These are phyloP conservation scores for Coleophora deauratella DNA, from an alignment of 2,888 invertebrate species.

Conservation along the genomic window DNA sequence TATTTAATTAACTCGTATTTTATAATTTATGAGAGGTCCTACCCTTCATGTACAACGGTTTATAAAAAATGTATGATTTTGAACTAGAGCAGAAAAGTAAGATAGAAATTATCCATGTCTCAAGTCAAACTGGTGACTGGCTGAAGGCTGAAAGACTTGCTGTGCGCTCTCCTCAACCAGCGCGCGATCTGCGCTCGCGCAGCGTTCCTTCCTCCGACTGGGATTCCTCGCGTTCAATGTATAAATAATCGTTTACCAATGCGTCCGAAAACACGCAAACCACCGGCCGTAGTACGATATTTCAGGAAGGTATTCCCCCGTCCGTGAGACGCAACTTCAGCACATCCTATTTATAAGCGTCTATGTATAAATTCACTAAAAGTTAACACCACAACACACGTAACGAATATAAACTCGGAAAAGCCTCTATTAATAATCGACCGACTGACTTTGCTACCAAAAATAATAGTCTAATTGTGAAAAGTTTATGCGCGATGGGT, in stretches of 20 bases:
- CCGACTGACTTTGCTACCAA: conserved; percentile 76
- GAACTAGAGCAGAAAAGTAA: too few relatives aligned
- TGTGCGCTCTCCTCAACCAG: too few relatives aligned
- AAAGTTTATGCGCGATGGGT: conserved; percentile 75
- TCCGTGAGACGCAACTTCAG: conserved; percentile 73
- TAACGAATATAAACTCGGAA: conserved; percentile 75
- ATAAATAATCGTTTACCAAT: conserved; percentile 75
- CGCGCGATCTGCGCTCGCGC: too few relatives aligned
- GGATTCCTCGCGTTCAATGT: conserved; percentile 59
- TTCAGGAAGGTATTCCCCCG: conserved; percentile 75
- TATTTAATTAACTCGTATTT: too few relatives aligned
- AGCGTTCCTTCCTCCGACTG: conserved; percentile 21
- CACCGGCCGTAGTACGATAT: conserved; percentile 72
- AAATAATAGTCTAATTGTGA: conserved; percentile 77
- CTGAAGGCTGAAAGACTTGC: too few relatives aligned
- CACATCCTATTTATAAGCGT: conserved; percentile 75
- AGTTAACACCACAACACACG: conserved; percentile 75
- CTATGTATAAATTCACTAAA: conserved; percentile 76
- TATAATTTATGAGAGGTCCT: too few relatives aligned
- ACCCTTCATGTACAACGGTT: too few relatives aligned
- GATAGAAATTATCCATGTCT: too few relatives aligned
- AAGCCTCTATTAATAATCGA: conserved; percentile 76
- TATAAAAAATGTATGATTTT: too few relatives aligned
- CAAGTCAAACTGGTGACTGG: too few relatives aligned
- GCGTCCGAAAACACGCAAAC: conserved; percentile 71